Evolutionary conservation across 1,140 invertebrate species (phyloP), one percentile per base, ranked within the genome.

Genomic region (Drosophila gunungcola): DNA sequence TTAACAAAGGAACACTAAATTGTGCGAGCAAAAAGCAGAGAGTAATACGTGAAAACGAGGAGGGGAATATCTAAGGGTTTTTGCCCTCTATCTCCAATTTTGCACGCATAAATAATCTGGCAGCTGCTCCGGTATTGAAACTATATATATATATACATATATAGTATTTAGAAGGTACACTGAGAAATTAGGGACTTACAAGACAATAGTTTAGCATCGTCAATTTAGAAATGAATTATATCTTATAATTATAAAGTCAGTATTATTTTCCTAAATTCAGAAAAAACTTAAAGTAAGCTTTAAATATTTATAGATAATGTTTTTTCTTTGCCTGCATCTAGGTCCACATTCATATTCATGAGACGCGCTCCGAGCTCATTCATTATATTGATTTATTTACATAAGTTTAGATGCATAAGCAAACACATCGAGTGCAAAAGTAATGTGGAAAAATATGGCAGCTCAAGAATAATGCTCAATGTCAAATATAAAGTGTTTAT

Each of bases 1-100:
- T 89, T 89, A 89, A 81, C 84, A 78, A 72, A 80, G 76, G 57
- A 85, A 86, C 63, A 68, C 61, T 75, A 78, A 86, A 81, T 75
- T 83, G 74, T 69, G 80, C 57, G 60, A 58, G 60, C 54, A 69
- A 83, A 78, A 79, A 64, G 60, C 60, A 12, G 58, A 21, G 27
- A 62, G 32, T 62, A 62, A 48, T 48, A 60, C 25, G 39, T 56
- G 70, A 83, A 79, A 76, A 81, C 72, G 65, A 75, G 73, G 42
- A 60, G 64, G 60, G 61, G 64, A 51, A 74, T 29, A 38, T 32
- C 39, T 27, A 43, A 29, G 38, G 65, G 39, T 51, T 65, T 61
- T 27, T 41, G 9, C 32, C 56, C 11, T 25, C 27, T 10, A 38
- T 49, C 16, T 61, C 5, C 27, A 32, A 32, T 32, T 32, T 32